Evolutionary conservation across 2,888 invertebrate species (phyloP), one percentile per base, ranked within the genome.

Genomic region (Flexamia atlantica): DNA sequence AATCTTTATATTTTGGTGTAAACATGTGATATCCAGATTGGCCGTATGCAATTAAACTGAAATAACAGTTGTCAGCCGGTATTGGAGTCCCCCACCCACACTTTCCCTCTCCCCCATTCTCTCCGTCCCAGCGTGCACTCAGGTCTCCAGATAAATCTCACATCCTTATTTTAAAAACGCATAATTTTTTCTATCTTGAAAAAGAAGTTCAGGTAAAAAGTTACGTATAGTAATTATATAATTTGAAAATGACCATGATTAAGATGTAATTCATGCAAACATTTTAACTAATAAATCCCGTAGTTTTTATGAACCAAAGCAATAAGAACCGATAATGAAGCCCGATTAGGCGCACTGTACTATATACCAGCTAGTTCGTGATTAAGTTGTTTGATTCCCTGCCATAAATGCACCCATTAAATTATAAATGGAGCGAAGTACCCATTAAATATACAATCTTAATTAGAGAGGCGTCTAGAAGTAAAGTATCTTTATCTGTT

Each of bases 1-100:
- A 12, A 70, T 70, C 70, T 70, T 70, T 70, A 70, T 70, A 70
- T 70, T 70, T 70, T 70, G 70, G 36, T 70, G 20, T 70, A 36
- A 68, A 70, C 30, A 70, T 70, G 70, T 70, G 70, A 70, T 70
- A 70, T 40, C 40, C 36, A 40, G 70, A 70, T n/a, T 70, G 40
- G 70, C 17, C 23, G 70, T 40, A 40, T 20, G 70, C 40, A 70
- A 36, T 70, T 70, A 70, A 36, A 70, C 23, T 20, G 10, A 70
- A 70, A 70, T 70, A 36, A 70, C 70, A 40, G 70, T 36, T 70
- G 70, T 36, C 40, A 32, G 70, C 40, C 4, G 70, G n/a, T 70
- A 64, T 64, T 40, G 20, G 9, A 40, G 32, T 70, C 10, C 20
- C n/a, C 70, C 32, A 5, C 70, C 40, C 70, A 36, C 70, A 70